phyloP scores from a whole-genome alignment of 1,140 invertebrate genomes.

The Panagrolaimus sp. region DNA sequence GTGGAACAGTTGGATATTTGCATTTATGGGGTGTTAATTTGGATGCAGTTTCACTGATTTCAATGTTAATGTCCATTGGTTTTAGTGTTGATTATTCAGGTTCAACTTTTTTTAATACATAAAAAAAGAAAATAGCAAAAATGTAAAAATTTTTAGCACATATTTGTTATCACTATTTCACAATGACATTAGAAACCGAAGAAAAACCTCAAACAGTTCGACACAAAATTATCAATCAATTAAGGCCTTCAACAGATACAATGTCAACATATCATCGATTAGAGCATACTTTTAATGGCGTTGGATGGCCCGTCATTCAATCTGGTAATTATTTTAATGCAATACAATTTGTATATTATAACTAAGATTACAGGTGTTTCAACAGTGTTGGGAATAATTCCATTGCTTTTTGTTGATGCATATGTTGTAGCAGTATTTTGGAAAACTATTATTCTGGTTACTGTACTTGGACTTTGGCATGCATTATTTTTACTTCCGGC shows the following conservation, averaged over 20 bases:
- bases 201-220: neutral
- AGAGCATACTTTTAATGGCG: conserved; percentile 39
- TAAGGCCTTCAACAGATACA: neutral
- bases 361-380: neutral
- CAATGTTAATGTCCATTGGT: conserved; percentile 50
- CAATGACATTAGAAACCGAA: conserved; percentile 11
- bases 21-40: conserved; percentile 52
- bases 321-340: conserved; percentile 9
- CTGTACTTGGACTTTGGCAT: conserved; percentile 41
- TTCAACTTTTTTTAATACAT: too few species aligned
- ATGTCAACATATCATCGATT: conserved; percentile 23
- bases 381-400: conserved; percentile 50
- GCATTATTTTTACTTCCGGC: conserved; percentile 39
- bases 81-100: conserved; percentile 46
- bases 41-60: conserved; percentile 54
- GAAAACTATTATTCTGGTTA: conserved; percentile 53
- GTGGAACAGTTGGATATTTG: conserved; percentile 50
- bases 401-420: conserved; percentile 50
- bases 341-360: too few species aligned
- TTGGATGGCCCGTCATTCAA: conserved; percentile 51
- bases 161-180: conserved; percentile 55
- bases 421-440: conserved; percentile 55
- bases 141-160: conserved; percentile 40
- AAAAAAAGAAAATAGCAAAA: too few species aligned
- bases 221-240: neutral